Evolutionary conservation across 2,113 vertebrate species (phyloP).

Genomic region (Albula goreensis): DNA sequence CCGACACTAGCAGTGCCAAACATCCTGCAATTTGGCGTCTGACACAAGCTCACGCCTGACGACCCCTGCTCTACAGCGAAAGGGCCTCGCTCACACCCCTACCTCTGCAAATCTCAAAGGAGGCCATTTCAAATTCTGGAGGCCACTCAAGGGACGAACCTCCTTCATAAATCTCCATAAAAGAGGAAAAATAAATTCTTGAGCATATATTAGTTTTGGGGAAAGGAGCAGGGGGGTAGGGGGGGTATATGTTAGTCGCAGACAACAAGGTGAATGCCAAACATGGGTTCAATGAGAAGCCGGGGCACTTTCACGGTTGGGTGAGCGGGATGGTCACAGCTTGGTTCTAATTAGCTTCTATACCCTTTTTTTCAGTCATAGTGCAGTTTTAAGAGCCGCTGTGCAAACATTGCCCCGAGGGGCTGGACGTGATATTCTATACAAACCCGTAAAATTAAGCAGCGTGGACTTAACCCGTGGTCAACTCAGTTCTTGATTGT

Average conservation of each 20-base stretch:
- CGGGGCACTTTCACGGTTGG: not conserved
- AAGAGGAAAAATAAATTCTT: conserved; percentile 12
- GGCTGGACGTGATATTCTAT: conserved; percentile 30
- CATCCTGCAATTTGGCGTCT: not conserved
- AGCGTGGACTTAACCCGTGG: conserved; percentile 29
- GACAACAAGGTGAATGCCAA: not conserved
- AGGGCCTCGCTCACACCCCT: not conserved
- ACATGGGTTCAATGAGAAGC: not conserved
- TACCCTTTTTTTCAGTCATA: conserved; percentile 28
- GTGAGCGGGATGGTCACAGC: not conserved
- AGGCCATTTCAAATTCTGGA: not conserved
- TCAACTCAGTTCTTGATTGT: conserved; percentile 27
- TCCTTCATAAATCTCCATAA: not conserved
- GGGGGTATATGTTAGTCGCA: not conserved
- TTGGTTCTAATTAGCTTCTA: conserved; percentile 18
- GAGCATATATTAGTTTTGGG: not conserved
- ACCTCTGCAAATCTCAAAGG: not conserved
- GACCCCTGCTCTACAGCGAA: not conserved
- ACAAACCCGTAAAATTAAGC: conserved; percentile 44
- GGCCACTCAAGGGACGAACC: not conserved
- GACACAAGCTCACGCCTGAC: not conserved
- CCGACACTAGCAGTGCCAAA: not conserved
- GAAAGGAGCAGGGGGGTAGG: too few species aligned
- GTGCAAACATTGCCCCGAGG: conserved; percentile 21
- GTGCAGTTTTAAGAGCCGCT: conserved; percentile 21